A percentile compares a stretch with the other conserved stretches of the same genome.
Conservation (phyloP, 2,888 invertebrate species). For the Lamellibrachia satsuma region DNA sequence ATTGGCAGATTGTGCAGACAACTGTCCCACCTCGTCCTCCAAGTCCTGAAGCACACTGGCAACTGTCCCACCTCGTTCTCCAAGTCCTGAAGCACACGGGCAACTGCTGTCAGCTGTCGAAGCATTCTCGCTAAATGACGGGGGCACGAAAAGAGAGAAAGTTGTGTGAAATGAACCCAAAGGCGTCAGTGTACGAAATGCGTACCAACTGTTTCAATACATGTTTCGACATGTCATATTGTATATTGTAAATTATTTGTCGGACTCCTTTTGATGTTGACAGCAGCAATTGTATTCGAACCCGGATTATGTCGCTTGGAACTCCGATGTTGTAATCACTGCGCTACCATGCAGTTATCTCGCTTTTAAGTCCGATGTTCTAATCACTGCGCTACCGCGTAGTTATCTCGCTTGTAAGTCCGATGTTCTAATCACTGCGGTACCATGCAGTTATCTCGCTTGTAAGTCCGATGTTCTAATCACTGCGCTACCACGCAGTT, state of each 20-base stretch:
- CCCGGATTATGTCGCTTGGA: background rate
- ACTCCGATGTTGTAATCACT: too few species aligned
- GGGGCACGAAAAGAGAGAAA: background rate
- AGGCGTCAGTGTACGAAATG: background rate
- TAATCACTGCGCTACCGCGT: too few species aligned
- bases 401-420: too few species aligned
- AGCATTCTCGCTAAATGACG: background rate
- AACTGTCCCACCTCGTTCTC: background rate
- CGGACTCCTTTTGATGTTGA: background rate
- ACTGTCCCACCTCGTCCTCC: background rate
- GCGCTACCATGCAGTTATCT: too few species aligned
- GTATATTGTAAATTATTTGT: background rate
- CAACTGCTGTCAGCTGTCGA: background rate
- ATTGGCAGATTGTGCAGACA: background rate
- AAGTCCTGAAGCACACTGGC: too few species aligned
- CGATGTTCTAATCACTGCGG: too few species aligned
- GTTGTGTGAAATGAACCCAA: background rate
- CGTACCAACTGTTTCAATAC: background rate
- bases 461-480: too few species aligned
- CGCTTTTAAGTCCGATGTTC: too few species aligned
- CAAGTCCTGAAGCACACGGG: background rate
- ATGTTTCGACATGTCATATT: background rate
- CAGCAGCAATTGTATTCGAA: background rate
- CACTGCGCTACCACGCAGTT: too few species aligned
- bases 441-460: too few species aligned